These are phyloP conservation scores for Enteromius argenteus DNA, from an alignment of 2,797 vertebrate genomes.

Conservation along the genomic window DNA sequence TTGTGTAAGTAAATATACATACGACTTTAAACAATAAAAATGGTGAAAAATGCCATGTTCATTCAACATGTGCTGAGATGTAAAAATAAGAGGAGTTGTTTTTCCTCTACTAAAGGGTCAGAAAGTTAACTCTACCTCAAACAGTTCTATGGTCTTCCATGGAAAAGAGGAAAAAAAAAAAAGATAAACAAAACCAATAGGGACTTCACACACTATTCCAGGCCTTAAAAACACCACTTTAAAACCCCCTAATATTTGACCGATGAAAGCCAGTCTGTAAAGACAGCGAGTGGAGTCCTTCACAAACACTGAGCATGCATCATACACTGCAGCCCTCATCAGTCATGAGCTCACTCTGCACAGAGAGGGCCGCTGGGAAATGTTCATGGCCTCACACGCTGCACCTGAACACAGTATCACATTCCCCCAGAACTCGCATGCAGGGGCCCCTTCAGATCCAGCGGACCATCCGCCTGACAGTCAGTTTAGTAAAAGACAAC, in stretches of 20 bases:
- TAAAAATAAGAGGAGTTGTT: not conserved
- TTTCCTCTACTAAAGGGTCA: not conserved
- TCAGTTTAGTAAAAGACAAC: conserved; percentile 34
- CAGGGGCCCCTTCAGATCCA: conserved; percentile 21
- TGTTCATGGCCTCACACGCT: conserved; percentile 24
- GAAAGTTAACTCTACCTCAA: not conserved
- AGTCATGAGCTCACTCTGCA: conserved; percentile 14
- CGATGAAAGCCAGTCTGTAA: not conserved
- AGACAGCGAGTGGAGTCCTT: not conserved
- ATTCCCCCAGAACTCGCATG: not conserved
- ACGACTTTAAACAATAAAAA: not conserved
- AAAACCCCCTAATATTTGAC: not conserved
- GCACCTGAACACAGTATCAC: conserved; percentile 48
- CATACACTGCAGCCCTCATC: conserved; percentile 9
- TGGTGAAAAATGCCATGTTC: not conserved
- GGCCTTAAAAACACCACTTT: not conserved
- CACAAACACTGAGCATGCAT: not conserved
- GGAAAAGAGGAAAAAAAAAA: not conserved
- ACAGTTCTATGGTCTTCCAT: not conserved
- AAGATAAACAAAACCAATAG: not conserved
- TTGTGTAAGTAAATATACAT: not conserved
- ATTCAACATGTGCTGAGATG: not conserved
- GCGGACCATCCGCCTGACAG: conserved; percentile 22
- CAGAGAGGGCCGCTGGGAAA: conserved; percentile 20
- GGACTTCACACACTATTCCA: not conserved